Conservation (phyloP, 1,140 invertebrate genomes). For the Wasmannia auropunctata region DNA sequence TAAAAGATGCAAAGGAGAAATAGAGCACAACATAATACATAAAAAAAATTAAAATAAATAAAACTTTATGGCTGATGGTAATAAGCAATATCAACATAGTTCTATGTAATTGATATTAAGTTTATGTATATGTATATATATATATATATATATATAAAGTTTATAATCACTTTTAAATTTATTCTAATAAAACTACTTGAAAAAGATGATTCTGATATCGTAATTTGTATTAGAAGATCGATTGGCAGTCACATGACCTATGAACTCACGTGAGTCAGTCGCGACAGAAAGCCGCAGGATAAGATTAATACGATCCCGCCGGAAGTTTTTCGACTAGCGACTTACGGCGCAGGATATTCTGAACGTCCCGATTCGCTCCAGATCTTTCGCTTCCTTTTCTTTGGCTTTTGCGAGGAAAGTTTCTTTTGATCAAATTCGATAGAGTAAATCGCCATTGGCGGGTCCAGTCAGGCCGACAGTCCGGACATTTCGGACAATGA, state of each 20-base stretch:
- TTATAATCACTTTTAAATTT: conserved; percentile 16
- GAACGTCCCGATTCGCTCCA: conserved; percentile 20
- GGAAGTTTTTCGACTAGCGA: conserved; percentile 61
- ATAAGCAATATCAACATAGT: no score
- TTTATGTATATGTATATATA: no score
- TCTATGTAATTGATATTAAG: no score
- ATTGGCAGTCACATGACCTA: conserved; percentile 49
- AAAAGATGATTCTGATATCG: conserved; percentile 21
- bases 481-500: conserved; percentile 33
- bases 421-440: conserved; percentile 50
- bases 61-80: not conserved
- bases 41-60: conserved; percentile 5
- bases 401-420: conserved; percentile 14
- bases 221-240: conserved; percentile 45
- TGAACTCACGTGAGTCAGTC: conserved; percentile 49
- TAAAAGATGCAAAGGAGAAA: not conserved
- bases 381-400: conserved; percentile 26
- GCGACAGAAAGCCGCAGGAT: conserved; percentile 51
- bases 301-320: conserved; percentile 66
- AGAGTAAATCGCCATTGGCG: conserved; percentile 40
- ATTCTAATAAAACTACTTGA: not conserved
- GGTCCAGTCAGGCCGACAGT: not conserved
- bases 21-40: not conserved
- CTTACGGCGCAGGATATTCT: conserved; percentile 44
- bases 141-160: no score